phyloP scores from a whole-genome alignment of 1,140 invertebrate genomes.

The Cotesia vestalis region DNA sequence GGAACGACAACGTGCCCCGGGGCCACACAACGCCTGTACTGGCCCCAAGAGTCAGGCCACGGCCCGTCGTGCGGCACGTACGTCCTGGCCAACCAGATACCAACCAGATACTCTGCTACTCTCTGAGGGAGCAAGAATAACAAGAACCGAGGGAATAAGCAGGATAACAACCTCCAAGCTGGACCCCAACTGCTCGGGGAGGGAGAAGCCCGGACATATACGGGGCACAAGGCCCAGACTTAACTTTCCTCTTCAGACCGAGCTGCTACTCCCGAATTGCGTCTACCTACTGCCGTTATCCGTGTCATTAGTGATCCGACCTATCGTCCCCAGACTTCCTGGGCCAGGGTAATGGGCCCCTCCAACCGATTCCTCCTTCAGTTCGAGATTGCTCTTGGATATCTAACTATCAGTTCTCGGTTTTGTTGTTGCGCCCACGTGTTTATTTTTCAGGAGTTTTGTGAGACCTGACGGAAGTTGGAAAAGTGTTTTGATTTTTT shows the following conservation, averaged over 20 bases:
- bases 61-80: conserved; percentile 17
- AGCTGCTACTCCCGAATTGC: conserved; percentile 45
- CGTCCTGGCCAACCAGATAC: neutral
- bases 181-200: neutral
- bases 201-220: conserved; percentile 14
- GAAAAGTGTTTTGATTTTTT: neutral
- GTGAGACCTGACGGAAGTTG: neutral
- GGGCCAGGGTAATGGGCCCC: neutral
- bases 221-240: conserved; percentile 30
- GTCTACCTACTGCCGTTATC: conserved; percentile 40
- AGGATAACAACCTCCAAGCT: too few relatives aligned
- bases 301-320: conserved; percentile 48
- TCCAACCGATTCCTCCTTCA: neutral
- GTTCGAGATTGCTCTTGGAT: neutral
- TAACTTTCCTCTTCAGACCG: conserved; percentile 49
- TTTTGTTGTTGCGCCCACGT: neutral
- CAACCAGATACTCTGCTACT: too few relatives aligned
- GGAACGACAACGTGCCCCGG: conserved; percentile 35
- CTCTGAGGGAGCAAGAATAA: neutral
- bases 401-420: neutral
- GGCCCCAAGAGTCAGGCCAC: conserved; percentile 8
- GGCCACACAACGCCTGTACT: conserved; percentile 28
- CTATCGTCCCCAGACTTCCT: neutral
- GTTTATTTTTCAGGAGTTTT: neutral
- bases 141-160: neutral